Base-by-base conservation (phyloP, 2,888 invertebrate species). In the Morpho deidamia region DNA sequence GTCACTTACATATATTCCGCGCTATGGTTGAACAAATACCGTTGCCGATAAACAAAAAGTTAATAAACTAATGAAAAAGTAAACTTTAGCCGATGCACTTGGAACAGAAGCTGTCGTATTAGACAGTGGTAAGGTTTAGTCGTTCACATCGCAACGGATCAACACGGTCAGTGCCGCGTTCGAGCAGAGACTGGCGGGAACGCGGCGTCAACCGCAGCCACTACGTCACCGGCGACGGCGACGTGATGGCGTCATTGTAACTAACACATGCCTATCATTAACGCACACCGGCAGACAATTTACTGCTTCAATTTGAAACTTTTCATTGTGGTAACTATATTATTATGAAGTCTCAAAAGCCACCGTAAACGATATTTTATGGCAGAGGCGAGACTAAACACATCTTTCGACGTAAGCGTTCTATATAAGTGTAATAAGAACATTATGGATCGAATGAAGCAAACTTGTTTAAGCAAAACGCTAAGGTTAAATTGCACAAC, bases 121-220 rank as follows among this genome's bases (percentile, higher is more conserved):
- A 81, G 89, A 88, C 89, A 87, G 87, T 75, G 66, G 77, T 68
- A 68, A 70, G 78, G 75, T 70, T 83, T 83, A 79, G 69, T 75
- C 78, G 89, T 87, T 89, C 85, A 89, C 89, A 89, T 89, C 78
- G 84, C 89, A 89, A 69, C 89, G 87, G 85, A 68, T 78, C 80
- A 81, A 85, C 83, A 84, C 86, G 78, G 80, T 81, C 78, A 76
- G 87, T 83, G 86, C 83, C 86, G 86, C 84, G 83, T 78, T 78
- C 73, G 86, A 78, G 82, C 83, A 80, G 71, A 83, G 86, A 88
- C 88, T 88, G 81, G 68, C 74, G 75, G 64, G 51, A 56, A 54
- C 47, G 44, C 55, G 55, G 54, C 59, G 61, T 39, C 59, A 61
- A 60, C 55, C 62, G 60, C 66, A 63, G 56, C 61, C 50, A 55